Base-by-base conservation (phyloP, 1,140 invertebrate genomes). In the Littorina saxatilis region DNA sequence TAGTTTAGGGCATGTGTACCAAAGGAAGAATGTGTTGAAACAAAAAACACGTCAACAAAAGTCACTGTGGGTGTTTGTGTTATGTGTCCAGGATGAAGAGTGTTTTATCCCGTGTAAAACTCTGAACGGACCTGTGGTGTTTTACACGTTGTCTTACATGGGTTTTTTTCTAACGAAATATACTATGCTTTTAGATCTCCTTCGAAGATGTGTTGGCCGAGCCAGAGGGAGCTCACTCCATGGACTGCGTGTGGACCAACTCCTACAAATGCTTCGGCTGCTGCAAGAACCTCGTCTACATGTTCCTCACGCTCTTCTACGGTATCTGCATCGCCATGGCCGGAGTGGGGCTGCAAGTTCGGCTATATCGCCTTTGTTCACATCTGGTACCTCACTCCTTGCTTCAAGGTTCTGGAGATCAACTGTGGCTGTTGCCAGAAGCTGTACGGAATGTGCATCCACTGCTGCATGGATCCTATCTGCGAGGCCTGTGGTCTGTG, bases 141-240 rank as follows among this genome's bases (percentile, higher is more conserved):
- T n/a, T n/a, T n/a, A n/a, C n/a, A n/a, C n/a, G n/a, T n/a, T n/a
- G n/a, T n/a, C n/a, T n/a, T n/a, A n/a, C n/a, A n/a, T n/a, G n/a
- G n/a, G n/a, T n/a, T n/a, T n/a, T n/a, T n/a, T n/a, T n/a, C n/a
- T n/a, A n/a, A n/a, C n/a, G n/a, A n/a, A n/a, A n/a, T n/a, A n/a
- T n/a, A n/a, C 47, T 50, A 20, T 50, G 9, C 47, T 11, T 50
- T 13, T 81, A 91, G 90, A 85, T 89, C 5, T 35, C 73, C 32
- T 97, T 96, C 95, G 95, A 96, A 83, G 96, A 96, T 85, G 94
- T 96, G 61, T 94, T 96, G 40, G 96, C 95, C 0, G 96, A 97
- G 91, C 96, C 96, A 11, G 95, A 96, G 79, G 95, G 95, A 3
- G 94, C 95, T 5, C 93, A 95, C 55, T 96, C 95, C 84, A 94